Evolutionary conservation across 1,140 invertebrate species (phyloP), one percentile per base, ranked within the genome.

Genomic region (Trinorchestia longiramus): DNA sequence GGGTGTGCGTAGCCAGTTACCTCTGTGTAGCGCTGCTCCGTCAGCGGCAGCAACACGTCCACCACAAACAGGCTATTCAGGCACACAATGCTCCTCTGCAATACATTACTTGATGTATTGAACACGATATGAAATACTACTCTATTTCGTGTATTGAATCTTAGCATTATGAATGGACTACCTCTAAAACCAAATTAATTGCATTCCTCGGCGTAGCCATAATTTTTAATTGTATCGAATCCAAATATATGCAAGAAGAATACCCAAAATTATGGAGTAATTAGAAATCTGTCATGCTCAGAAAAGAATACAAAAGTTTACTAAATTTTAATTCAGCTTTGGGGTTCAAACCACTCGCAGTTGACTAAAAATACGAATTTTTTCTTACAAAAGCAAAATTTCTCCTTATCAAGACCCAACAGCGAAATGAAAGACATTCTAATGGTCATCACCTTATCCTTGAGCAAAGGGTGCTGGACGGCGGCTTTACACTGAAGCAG

Each of bases 401-500:
- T n/a, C n/a, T n/a, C n/a, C n/a, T n/a, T 19, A 19, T 53, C 47
- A 53, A 53, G 6, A 53, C 6, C 19, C 19, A 19, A 19, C 47
- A 53, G 47, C 6, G 19, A 53, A 19, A 53, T 8, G 19, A 53
- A 53, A 53, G 19, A 6, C 47, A 77, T 36, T 15, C 62, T 11
- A 19, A 19, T 11, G 28, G 41, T 91, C 0, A 15, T 97, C 97
- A 98, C 98, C 97, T 98, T 98, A 95, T 97, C 97, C 96, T 97
- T 97, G 42, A 98, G 97, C 96, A 98, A 97, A 44, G 98, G 97
- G 97, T 98, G 98, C 43, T 97, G 97, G 19, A 98, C 97, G 0
- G 98, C 98, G 42, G 97, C 96, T 95, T 98, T 97, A 44, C 98
- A 97, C 97, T 98, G 98, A 95, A 97, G 97, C 47, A 98, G 97